Percentiles rank a stretch among this genome's conserved stretches.
phyloP scores from a whole-genome alignment of 2,797 vertebrate species.

The Peromyscus aztecus region DNA sequence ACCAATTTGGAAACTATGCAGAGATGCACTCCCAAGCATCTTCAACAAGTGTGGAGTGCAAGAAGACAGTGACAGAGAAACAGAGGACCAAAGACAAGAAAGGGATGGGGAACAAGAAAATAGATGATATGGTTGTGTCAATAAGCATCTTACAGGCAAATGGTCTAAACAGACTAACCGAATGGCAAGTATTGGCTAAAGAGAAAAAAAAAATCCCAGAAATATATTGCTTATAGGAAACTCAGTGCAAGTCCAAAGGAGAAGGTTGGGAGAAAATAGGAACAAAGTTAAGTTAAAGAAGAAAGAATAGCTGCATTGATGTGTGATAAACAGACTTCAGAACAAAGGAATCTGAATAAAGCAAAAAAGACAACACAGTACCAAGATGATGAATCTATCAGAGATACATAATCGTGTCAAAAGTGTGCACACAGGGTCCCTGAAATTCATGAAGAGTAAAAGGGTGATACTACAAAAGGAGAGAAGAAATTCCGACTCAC shows the following conservation, averaged over 20 bases:
- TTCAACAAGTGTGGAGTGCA: background rate
- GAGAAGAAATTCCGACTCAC: background rate
- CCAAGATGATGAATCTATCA: background rate
- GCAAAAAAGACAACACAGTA: background rate
- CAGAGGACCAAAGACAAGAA: background rate
- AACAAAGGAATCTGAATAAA: background rate
- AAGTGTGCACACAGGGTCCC: background rate
- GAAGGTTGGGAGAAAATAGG: background rate
- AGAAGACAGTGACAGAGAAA: background rate
- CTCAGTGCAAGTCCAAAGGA: background rate
- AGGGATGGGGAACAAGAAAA: background rate
- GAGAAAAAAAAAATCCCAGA: background rate
- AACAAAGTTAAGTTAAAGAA: background rate
- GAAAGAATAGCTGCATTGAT: background rate
- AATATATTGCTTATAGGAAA: background rate
- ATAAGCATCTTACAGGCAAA: constrained; percentile 1
- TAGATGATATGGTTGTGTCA: background rate
- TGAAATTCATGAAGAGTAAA: background rate
- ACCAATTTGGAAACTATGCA: background rate
- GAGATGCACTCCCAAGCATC: background rate
- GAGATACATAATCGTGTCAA: background rate
- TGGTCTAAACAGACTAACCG: background rate
- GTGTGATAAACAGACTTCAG: background rate
- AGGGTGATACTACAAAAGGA: background rate
- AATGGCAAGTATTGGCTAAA: background rate